Base-by-base conservation (phyloP, 1,140 invertebrate species). In the Monochamus saltuarius region DNA sequence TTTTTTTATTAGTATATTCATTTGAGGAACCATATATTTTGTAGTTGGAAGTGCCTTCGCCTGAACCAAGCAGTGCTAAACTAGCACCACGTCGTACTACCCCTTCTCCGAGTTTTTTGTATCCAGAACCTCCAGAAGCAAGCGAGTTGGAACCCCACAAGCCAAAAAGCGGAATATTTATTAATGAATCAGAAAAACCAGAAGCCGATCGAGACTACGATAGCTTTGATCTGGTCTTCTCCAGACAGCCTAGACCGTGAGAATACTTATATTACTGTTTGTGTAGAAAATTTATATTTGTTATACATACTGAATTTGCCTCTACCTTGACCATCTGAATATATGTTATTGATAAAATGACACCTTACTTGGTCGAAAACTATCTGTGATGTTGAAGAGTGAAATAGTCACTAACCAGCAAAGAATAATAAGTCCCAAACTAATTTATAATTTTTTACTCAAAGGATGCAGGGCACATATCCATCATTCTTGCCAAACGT, bases 111-210 rank as follows among this genome's bases (percentile, higher is more conserved):
- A 72, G 67, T 50, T 49, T 51, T 50, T 45, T 68, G 0, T 56
- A 69, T 22, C 69, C 71, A 0, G 61, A 70, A 45, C 61, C 60
- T 17, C 70, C 66, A 52, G 49, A 58, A 1, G 17, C 35, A 11
- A 58, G 61, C 7, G 64, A 72, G 16, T 47, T 73, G 0, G 51
- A 47, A 8, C 11, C 62, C 22, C 61, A 67, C 13, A 67, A 67
- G 52, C 72, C 72, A 0, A 73, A 69, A 58, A 75, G 73, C 64
- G 70, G 72, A 11, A 73, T 74, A 43, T 56, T 71, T 47, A 66
- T 75, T n/a, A 75, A 75, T 36, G 65, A 61, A 17, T 11, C 16
- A 1, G 42, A 59, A 17, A 46, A 56, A 52, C n/a, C 37, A 35
- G 38, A 54, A 13, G 11, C 11, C 19, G 35, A 35, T 9, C 40